Percentiles rank a stretch among this genome's conserved stretches.
These are phyloP conservation scores for Uromys caudimaculatus DNA, from an alignment of 2,797 vertebrate species.

Conservation along the genomic window DNA sequence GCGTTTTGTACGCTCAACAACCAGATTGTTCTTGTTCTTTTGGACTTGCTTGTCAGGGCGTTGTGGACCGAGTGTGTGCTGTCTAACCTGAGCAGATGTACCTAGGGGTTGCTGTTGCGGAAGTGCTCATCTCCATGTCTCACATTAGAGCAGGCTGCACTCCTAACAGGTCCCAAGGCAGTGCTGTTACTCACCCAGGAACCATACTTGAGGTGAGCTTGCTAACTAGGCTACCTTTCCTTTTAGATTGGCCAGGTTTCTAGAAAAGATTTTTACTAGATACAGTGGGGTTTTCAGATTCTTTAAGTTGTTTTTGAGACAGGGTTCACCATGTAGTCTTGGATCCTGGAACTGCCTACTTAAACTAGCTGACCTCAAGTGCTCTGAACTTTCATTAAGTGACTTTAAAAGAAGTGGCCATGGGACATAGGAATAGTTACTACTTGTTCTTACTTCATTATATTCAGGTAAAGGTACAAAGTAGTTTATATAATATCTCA, in stretches of 20 bases:
- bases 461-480: not conserved
- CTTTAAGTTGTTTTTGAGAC: not conserved
- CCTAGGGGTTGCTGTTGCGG: not conserved
- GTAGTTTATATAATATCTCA: conserved; percentile 3
- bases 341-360: not conserved
- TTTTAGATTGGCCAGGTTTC: not conserved
- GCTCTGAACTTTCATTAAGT: not conserved
- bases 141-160: not conserved
- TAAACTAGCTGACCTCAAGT: not conserved
- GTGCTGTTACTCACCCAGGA: not conserved
- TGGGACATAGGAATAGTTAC: conserved; percentile 22
- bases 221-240: not conserved
- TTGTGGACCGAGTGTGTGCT: not conserved
- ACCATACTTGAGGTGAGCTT: not conserved
- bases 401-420: not conserved
- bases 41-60: not conserved
- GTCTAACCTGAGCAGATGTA: not conserved
- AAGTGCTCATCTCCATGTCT: not conserved
- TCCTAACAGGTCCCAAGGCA: not conserved
- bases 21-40: not conserved
- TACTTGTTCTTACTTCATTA: not conserved
- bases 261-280: not conserved
- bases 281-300: not conserved
- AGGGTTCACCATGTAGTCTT: not conserved
- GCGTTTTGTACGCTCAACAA: not conserved